These are phyloP conservation scores for Rhimphoctona megacephalus DNA, from an alignment of 2,888 invertebrate genomes.

Conservation along the genomic window DNA sequence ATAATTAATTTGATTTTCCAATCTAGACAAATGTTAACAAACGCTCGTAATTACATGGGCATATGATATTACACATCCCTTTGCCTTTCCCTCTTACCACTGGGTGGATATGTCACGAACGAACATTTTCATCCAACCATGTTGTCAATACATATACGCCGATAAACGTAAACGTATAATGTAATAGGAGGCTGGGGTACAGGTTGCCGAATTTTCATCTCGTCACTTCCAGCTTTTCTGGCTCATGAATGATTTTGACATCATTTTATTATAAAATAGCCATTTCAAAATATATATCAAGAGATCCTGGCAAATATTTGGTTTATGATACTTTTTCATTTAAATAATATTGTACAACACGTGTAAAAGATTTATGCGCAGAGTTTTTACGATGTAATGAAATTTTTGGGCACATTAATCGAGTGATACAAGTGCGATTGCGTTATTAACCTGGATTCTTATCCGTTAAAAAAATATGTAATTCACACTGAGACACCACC, in stretches of 20 bases:
- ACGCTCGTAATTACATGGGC: slow-evolving; percentile 58
- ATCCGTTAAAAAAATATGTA: slow-evolving; percentile 1
- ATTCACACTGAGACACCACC: not conserved
- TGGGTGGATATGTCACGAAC: slow-evolving; percentile 26
- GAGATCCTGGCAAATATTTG: not conserved
- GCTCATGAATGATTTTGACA: slow-evolving; percentile 52
- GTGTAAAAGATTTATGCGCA: not conserved
- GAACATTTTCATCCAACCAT: slow-evolving; percentile 49
- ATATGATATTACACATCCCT: slow-evolving; percentile 49
- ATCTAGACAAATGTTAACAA: slow-evolving; percentile 58
- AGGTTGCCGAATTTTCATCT: slow-evolving; percentile 11
- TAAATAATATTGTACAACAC: not conserved
- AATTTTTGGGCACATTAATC: not conserved
- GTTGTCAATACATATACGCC: slow-evolving; percentile 17
- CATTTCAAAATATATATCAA: slow-evolving; percentile 28
- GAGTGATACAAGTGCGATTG: not conserved
- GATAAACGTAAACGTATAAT: slow-evolving; percentile 17
- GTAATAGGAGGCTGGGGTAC: not conserved
- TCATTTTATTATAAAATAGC: slow-evolving; percentile 61
- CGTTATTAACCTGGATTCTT: not conserved
- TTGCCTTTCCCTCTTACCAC: not conserved
- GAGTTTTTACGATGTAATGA: not conserved
- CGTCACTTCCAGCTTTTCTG: slow-evolving; percentile 10
- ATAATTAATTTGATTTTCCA: slow-evolving; percentile 40
- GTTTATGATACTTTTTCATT: not conserved